Evolutionary conservation across 2,888 invertebrate species (phyloP).

Genomic region (Teinopalpus imperialis): DNA sequence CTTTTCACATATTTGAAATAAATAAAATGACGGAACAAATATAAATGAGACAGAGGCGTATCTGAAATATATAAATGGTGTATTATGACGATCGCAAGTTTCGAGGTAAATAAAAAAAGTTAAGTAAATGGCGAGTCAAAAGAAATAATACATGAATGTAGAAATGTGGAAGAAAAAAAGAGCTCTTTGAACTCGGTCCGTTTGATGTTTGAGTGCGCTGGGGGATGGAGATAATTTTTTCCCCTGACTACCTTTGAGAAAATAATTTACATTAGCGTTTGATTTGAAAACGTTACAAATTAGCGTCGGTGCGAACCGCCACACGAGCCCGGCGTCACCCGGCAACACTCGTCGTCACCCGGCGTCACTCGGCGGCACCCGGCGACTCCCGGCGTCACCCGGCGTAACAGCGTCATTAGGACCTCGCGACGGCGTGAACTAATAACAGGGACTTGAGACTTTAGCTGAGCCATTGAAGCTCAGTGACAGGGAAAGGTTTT

Average conservation of each 20-base stretch:
- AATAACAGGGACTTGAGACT: conserved; percentile 62
- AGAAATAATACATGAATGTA: conserved; percentile 59
- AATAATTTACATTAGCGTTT: conserved; percentile 56
- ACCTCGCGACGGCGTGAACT: conserved; percentile 56
- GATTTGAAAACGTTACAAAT: conserved; percentile 55
- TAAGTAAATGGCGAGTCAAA: conserved; percentile 44
- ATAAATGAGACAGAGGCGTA: too few species aligned
- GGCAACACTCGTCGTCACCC: too few species aligned
- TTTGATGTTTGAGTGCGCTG: conserved; percentile 63
- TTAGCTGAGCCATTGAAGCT: conserved; percentile 63
- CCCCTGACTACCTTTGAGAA: conserved; percentile 41
- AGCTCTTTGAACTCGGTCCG: conserved; percentile 50
- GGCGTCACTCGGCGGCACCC: conserved; percentile 55
- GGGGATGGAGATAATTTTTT: conserved; percentile 46
- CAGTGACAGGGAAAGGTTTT: conserved; percentile 71
- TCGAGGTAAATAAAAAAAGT: conserved; percentile 49
- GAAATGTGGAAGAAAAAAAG: conserved; percentile 54
- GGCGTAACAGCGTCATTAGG: conserved; percentile 59
- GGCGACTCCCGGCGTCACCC: conserved; percentile 40
- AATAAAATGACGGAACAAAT: too few species aligned
- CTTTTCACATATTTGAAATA: too few species aligned
- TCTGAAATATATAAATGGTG: conserved; percentile 3
- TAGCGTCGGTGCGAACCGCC: conserved; percentile 43
- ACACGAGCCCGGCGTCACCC: conserved; percentile 48
- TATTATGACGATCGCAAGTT: conserved; percentile 38